Percentiles rank a stretch among this genome's conserved stretches.
These are phyloP conservation scores for Cydia pomonella DNA, from an alignment of 1,140 invertebrate species.

Conservation along the genomic window DNA sequence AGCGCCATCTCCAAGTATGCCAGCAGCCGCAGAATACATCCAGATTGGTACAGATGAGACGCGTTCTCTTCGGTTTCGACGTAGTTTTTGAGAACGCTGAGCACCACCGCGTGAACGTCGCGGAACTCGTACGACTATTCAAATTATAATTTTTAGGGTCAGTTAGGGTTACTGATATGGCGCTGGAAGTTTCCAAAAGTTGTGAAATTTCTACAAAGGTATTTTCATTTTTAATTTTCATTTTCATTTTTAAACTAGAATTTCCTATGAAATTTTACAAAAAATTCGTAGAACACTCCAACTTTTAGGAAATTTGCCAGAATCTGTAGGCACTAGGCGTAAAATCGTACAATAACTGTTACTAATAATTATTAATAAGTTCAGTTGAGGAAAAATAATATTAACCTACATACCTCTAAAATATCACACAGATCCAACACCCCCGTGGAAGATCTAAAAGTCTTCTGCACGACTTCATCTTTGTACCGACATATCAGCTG, in stretches of 20 bases:
- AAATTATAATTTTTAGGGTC: background rate
- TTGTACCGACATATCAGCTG: conserved; percentile 70
- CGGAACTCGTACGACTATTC: conserved; percentile 69
- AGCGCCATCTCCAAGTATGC: conserved; percentile 72
- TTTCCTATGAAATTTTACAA: too few species aligned
- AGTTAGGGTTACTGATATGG: too few species aligned
- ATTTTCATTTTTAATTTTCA: too few species aligned
- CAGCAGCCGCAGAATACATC: conserved; percentile 64
- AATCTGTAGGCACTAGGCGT: too few species aligned
- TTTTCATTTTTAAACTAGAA: too few species aligned
- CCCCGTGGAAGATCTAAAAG: conserved; percentile 67
- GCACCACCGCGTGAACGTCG: conserved; percentile 64
- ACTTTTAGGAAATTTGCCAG: too few species aligned
- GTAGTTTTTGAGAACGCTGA: conserved; percentile 64
- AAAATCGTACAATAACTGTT: too few species aligned
- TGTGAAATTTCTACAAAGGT: background rate
- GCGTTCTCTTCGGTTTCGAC: conserved; percentile 71
- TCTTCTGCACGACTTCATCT: conserved; percentile 64
- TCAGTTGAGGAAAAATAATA: too few species aligned
- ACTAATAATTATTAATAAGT: too few species aligned
- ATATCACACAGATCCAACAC: conserved; percentile 74
- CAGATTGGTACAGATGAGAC: conserved; percentile 62
- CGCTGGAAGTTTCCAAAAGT: background rate
- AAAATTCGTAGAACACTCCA: too few species aligned
- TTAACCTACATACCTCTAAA: conserved; percentile 55